Base-by-base conservation (phyloP, 2,888 invertebrate genomes). In the Eristalinus sepulchralis region DNA sequence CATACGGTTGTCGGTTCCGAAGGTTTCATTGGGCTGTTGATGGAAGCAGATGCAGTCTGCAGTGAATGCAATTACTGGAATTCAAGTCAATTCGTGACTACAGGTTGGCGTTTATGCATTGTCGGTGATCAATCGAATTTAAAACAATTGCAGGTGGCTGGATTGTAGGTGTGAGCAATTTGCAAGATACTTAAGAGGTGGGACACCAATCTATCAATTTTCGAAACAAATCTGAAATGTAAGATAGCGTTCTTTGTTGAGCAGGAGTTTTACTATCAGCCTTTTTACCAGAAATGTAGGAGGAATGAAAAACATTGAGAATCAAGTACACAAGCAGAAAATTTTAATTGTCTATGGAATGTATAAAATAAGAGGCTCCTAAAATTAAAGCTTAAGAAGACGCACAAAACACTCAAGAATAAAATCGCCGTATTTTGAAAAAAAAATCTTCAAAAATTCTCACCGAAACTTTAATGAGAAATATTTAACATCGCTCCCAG, bases 1-100 rank as follows among this genome's bases (percentile, higher is more conserved):
- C 27, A 63, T 57, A 70, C 55, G 70, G 33, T 17, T 9, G 13
- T 33, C 8, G 31, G 47, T 20, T 6, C 53, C 67, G 34, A 34
- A 67, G 6, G 27, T n/a, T 13, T 20, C 27, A n/a, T 6, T 4
- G 2, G 33, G 59, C n/a, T 47, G 47, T 17, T 62, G 34, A 63
- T 24, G 36, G 4, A 27, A 24, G n/a, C 36, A 62, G 27, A 62
- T 39, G n/a, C 27, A 55, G 55, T 57, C 24, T 10, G 10, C 20
- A 20, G 64, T 17, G 63, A 78, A 62, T 34, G 68, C 76, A 77
- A 68, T 64, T 64, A 24, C 27, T 63, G 71, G 59, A 57, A 47
- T 31, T 53, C 36, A 67, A 80, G 66, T 27, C 57, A 62, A 62
- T 72, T 80, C 80, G 73, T 80, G 80, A 80, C 73, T 66, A 67